These are phyloP conservation scores for Halcyon malimbica DNA, from an alignment of 2,113 vertebrate genomes.

Conservation along the genomic window DNA sequence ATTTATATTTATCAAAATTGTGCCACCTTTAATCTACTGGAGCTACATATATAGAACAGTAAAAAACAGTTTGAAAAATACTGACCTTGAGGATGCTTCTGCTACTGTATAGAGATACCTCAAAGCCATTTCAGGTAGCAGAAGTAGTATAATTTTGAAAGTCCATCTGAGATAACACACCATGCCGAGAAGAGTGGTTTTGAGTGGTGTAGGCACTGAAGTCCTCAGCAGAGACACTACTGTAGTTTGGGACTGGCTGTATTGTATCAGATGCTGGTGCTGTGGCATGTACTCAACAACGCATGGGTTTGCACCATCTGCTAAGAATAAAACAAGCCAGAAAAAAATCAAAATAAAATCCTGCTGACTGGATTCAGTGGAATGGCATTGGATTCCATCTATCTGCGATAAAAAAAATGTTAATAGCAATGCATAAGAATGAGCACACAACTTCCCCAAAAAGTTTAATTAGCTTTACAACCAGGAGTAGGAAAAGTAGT, in stretches of 20 bases:
- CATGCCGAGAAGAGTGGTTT: background rate
- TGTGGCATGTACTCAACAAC: constrained; percentile 18
- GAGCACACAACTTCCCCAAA: constrained; percentile 13
- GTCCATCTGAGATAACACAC: background rate
- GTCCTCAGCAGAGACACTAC: background rate
- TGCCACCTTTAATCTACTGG: background rate
- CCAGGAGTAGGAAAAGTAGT: constrained; percentile 22
- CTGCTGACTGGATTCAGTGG: constrained; percentile 23
- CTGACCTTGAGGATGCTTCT: background rate
- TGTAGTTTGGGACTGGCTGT: background rate
- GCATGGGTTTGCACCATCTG: constrained; percentile 45
- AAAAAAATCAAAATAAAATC: constrained; percentile 53
- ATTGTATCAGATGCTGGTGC: background rate
- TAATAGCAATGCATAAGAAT: constrained; percentile 28
- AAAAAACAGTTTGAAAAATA: background rate
- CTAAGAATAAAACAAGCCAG: constrained; percentile 57
- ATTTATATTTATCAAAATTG: background rate
- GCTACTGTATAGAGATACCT: background rate
- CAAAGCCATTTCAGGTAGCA: background rate
- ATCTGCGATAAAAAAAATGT: constrained; percentile 34
- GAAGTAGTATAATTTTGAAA: background rate
- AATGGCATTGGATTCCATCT: background rate
- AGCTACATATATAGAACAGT: rapidly evolving
- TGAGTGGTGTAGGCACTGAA: background rate
- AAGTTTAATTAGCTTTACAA: constrained; percentile 38